Conservation (phyloP, 2,797 vertebrate species). For the Periophthalmus magnuspinnatus region DNA sequence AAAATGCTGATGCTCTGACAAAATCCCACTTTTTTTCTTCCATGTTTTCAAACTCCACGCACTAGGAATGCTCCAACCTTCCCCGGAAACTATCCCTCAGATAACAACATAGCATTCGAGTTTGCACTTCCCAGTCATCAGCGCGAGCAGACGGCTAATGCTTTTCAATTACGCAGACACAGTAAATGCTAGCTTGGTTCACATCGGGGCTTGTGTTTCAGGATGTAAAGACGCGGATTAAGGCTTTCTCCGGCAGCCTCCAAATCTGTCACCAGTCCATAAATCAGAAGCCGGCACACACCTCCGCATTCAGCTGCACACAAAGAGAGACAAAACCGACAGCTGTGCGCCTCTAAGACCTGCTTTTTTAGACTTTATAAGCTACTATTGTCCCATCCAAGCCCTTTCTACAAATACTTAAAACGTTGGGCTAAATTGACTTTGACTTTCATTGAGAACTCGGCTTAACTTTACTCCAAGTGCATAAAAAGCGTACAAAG, state of each 20-base stretch:
- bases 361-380: conserved; percentile 11
- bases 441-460: conserved; percentile 1
- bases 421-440: neutral
- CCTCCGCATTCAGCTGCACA: conserved; percentile 25
- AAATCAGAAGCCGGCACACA: conserved; percentile 42
- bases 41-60: too few species aligned
- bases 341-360: conserved; percentile 12
- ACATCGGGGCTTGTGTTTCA: neutral
- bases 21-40: too few species aligned
- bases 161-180: neutral
- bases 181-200: conserved; percentile 13
- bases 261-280: conserved; percentile 55
- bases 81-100: too few species aligned
- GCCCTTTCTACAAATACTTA: neutral
- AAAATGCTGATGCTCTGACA: too few species aligned
- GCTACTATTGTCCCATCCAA: conserved; percentile 26
- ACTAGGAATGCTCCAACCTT: too few species aligned
- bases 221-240: conserved; percentile 31
- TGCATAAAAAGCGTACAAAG: too few species aligned
- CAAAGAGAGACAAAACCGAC: conserved; percentile 20
- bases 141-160: too few species aligned
- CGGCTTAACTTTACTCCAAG: neutral
- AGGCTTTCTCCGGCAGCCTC: conserved; percentile 35
- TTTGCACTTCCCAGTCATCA: too few species aligned
- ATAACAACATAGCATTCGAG: too few species aligned